Evolutionary conservation across 2,888 invertebrate genomes (phyloP).

Genomic region (Drosophila macrospina): DNA sequence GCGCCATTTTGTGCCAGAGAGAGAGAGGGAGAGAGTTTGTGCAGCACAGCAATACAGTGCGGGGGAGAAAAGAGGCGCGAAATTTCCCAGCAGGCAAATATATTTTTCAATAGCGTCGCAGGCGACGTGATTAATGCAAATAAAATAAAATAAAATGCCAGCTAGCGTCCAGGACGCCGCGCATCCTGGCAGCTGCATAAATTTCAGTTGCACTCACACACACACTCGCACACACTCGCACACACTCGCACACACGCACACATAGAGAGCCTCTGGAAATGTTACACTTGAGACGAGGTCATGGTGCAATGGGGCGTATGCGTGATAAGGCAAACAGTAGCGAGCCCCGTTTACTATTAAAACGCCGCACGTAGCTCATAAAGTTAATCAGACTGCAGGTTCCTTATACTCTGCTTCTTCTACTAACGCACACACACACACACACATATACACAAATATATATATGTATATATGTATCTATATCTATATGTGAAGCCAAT

Average conservation of each 20-base stretch:
- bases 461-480: too few species aligned
- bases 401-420: conserved; percentile 9
- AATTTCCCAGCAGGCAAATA: conserved; percentile 81
- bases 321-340: conserved; percentile 64
- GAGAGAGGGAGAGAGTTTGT: background rate
- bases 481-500: conserved; percentile 9
- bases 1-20: conserved; percentile 16
- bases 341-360: conserved; percentile 64
- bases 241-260: conserved; percentile 33
- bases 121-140: conserved; percentile 80
- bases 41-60: background rate
- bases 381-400: conserved; percentile 74
- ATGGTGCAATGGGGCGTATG: conserved; percentile 64
- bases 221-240: conserved; percentile 34
- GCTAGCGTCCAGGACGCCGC: conserved; percentile 52
- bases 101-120: conserved; percentile 80
- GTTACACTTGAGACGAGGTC: conserved; percentile 74
- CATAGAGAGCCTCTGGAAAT: conserved; percentile 53
- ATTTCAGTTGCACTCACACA: conserved; percentile 62
- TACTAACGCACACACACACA: conserved; percentile 1
- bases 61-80: conserved; percentile 44
- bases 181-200: conserved; percentile 70
- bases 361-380: conserved; percentile 76
- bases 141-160: conserved; percentile 78
- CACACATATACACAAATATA: too few species aligned